A percentile compares a stretch with the other conserved stretches of the same genome.
These are phyloP conservation scores for Araneus ventricosus DNA, from an alignment of 1,140 invertebrate species.

Conservation along the genomic window DNA sequence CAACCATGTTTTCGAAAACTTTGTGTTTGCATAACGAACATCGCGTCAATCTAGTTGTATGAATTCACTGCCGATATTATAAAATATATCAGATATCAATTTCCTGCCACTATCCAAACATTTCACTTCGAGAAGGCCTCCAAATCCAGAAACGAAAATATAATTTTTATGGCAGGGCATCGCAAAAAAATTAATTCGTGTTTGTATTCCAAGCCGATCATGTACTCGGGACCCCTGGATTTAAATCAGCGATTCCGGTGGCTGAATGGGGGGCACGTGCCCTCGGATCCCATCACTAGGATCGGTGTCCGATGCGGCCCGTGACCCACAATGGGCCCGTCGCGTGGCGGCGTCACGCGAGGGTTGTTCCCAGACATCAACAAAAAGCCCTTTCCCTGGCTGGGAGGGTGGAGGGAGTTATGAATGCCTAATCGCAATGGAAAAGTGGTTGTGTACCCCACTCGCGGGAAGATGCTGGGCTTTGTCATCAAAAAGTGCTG, in stretches of 20 bases:
- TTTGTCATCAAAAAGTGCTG: slow-evolving; percentile 2
- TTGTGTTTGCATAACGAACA: too few relatives aligned
- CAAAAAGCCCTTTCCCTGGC: neutral
- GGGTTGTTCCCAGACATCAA: slow-evolving; percentile 34
- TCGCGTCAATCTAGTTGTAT: too few relatives aligned
- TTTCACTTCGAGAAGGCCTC: neutral
- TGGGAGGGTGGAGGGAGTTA: neutral
- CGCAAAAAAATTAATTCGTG: slow-evolving; percentile 30
- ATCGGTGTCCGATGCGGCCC: slow-evolving; percentile 29
- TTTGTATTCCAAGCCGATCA: slow-evolving; percentile 12
- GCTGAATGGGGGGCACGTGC: slow-evolving; percentile 30
- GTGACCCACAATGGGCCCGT: slow-evolving; percentile 26
- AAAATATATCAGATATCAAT: too few relatives aligned
- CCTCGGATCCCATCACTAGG: slow-evolving; percentile 10
- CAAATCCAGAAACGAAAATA: neutral
- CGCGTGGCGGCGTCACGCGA: slow-evolving; percentile 58
- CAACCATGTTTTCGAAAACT: too few relatives aligned
- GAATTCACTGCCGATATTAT: too few relatives aligned
- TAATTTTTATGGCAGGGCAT: slow-evolving; percentile 11
- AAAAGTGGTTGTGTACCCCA: slow-evolving; percentile 16
- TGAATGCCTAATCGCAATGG: slow-evolving; percentile 55
- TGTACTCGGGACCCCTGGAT: neutral
- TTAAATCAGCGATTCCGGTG: neutral
- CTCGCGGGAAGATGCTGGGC: neutral
- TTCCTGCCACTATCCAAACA: neutral